Evolutionary conservation across 2,113 vertebrate species (phyloP).

Genomic region (Chlorocebus sabaeus): DNA sequence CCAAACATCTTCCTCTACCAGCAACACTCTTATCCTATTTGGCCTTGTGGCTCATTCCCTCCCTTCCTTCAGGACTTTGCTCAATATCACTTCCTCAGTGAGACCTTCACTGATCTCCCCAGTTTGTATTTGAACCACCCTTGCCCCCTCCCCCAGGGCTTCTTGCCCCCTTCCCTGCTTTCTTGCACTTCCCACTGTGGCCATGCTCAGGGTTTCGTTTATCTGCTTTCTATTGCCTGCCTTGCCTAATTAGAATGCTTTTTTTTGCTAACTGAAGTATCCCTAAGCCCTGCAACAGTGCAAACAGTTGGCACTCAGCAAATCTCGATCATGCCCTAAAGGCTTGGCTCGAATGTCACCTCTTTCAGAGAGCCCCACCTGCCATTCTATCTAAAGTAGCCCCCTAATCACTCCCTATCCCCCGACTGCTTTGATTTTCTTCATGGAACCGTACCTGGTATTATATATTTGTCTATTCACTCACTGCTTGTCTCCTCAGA

Average conservation of each 20-base stretch:
- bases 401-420: fast-evolving
- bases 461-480: neutral
- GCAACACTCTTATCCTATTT: neutral
- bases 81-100: neutral
- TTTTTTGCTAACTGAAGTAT: neutral
- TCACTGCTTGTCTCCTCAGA: neutral
- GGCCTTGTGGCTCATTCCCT: neutral
- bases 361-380: neutral
- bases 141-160: fast-evolving
- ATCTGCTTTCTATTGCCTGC: neutral
- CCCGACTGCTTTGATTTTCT: neutral
- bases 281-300: neutral
- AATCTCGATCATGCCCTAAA: neutral
- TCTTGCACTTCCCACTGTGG: neutral
- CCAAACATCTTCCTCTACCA: neutral
- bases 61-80: neutral
- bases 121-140: fast-evolving
- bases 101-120: neutral
- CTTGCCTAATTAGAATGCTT: neutral
- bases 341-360: neutral
- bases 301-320: neutral
- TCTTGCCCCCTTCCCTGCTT: neutral
- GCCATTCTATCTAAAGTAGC: neutral
- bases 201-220: neutral
- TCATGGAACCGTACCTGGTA: neutral